phyloP scores from a whole-genome alignment of 2,113 vertebrate species.

The Pithys albifrons region DNA sequence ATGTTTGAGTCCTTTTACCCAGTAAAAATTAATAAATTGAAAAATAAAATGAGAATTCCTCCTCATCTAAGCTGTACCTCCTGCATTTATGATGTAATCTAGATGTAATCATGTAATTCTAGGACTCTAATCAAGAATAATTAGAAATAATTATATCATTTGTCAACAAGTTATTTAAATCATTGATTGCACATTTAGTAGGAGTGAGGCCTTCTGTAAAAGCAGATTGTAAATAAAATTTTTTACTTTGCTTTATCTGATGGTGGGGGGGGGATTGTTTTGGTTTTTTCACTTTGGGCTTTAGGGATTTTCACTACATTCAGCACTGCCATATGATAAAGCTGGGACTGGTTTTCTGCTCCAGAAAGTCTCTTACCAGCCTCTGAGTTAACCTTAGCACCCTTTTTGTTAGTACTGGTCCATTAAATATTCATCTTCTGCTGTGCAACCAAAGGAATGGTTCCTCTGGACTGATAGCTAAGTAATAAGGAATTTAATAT shows the following conservation, averaged over 20 bases:
- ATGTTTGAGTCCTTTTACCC: neutral
- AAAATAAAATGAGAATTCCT: neutral
- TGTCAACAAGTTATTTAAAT: slow-evolving; percentile 18
- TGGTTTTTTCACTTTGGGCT: neutral
- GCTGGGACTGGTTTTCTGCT: neutral
- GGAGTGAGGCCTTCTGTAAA: neutral
- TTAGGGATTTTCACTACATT: neutral
- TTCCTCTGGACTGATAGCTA: neutral
- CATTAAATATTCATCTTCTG: neutral
- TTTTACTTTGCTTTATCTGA: neutral
- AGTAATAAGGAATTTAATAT: neutral
- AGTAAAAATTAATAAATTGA: neutral
- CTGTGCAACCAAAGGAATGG: neutral
- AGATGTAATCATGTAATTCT: neutral
- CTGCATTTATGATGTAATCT: neutral
- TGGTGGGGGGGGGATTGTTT: accelerated
- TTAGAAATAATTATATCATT: neutral
- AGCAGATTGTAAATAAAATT: neutral
- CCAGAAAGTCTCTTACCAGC: neutral
- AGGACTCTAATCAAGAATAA: neutral
- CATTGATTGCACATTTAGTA: neutral
- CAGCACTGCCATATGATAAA: neutral
- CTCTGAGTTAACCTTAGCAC: neutral
- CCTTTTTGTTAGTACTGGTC: neutral
- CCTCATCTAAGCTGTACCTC: neutral